These are phyloP conservation scores for Cichlasoma orientale DNA, from an alignment of 2,797 vertebrate species.

Conservation along the genomic window DNA sequence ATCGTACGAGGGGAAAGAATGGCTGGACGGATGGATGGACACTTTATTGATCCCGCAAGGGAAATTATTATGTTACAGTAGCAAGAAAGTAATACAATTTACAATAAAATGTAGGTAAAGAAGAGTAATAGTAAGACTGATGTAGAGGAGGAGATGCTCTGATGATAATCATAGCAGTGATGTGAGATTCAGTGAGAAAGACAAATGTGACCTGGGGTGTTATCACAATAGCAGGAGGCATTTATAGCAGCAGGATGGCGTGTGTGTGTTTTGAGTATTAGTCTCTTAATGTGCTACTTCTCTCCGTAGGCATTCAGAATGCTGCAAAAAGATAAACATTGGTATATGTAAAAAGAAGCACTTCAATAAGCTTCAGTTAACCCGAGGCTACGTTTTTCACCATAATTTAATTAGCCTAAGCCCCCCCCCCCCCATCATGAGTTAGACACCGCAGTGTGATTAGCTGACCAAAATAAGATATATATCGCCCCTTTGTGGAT, in stretches of 20 bases:
- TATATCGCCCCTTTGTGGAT: constrained; percentile 43
- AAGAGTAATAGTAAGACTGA: neutral
- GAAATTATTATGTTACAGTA: too few relatives aligned
- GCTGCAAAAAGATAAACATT: neutral
- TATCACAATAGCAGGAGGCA: neutral
- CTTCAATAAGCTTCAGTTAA: neutral
- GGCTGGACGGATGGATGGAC: neutral
- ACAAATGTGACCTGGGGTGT: neutral
- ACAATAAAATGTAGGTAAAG: too few relatives aligned
- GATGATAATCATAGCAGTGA: constrained; percentile 2
- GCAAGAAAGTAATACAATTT: too few relatives aligned
- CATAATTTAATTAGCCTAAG: neutral
- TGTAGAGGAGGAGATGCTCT: neutral
- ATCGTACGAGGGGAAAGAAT: neutral
- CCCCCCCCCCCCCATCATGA: neutral
- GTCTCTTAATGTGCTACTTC: constrained; percentile 3
- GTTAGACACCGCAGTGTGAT: too few relatives aligned
- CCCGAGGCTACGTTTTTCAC: neutral
- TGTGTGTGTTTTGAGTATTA: neutral
- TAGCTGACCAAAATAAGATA: constrained; percentile 6
- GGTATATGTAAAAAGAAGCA: constrained; percentile 4
- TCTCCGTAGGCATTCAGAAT: constrained; percentile 9
- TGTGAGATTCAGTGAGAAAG: constrained; percentile 5
- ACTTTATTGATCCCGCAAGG: too few relatives aligned
- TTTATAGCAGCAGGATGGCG: neutral